Evolutionary conservation across 1,140 invertebrate species (phyloP), one percentile per base, ranked within the genome.

Genomic region (Zophobas morio): DNA sequence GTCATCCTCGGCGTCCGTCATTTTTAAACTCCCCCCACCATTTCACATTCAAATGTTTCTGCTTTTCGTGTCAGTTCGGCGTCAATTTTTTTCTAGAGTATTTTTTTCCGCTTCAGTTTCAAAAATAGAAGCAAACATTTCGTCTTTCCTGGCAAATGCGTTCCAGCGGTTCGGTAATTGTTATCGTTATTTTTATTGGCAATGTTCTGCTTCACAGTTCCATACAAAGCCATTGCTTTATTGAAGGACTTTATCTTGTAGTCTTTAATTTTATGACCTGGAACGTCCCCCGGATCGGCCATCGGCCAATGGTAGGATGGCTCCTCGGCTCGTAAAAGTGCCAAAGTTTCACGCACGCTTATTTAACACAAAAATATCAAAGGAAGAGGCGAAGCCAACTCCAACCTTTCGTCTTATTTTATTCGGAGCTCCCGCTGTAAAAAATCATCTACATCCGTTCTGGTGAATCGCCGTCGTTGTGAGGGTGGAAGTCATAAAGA

Each of bases 161-260:
- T 42, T 66, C 60, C 60, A 66, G 60, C 60, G 60, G 60, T 66
- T 66, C 42, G 60, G 39, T 66, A 66, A 66, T 66, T 66, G 60
- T 66, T 66, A 66, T 42, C 42, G 60, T 66, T 66, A 42, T 66
- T 66, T 66, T 66, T 66, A 66, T 66, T 66, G 60, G 60, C 60
- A 66, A 66, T 66, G 60, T 66, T 66, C 60, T 66, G 60, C 37
- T 66, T 66, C 60, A 66, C 60, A 66, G 60, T 66, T 66, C 60
- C 35, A 66, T 66, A 66, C 60, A 66, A 66, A 42, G 42, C 60
- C 60, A 66, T 40, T 66, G 60, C 60, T 66, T 66, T 66, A 66
- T 66, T 66, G 60, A 42, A 40, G 60, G 60, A 66, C 60, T 66
- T 66, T 66, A 66, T 66, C 60, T 66, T 66, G 60, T 42, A 66